Conservation (phyloP, 2,888 invertebrate species). For the Sceliomorpha sp. region DNA sequence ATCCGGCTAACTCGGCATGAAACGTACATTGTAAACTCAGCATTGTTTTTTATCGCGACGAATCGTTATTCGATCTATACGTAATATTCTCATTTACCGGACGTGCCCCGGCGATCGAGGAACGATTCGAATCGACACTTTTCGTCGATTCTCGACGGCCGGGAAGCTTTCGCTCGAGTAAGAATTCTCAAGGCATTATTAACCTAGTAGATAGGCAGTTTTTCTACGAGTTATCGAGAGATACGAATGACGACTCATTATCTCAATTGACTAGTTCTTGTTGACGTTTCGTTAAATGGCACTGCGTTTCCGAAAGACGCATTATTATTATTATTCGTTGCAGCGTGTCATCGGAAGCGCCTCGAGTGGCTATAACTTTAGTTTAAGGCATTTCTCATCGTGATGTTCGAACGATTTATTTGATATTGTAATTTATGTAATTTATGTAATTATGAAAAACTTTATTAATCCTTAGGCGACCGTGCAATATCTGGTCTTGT, state of each 20-base stretch:
- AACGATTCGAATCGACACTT: too few species aligned
- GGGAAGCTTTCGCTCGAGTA: too few species aligned
- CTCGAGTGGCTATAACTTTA: slow-evolving; percentile 20
- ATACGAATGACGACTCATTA: slow-evolving; percentile 25
- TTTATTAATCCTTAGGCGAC: slow-evolving; percentile 39
- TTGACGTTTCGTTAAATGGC: slow-evolving; percentile 45
- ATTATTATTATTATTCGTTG: slow-evolving; percentile 42
- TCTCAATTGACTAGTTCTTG: slow-evolving; percentile 40
- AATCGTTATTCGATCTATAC: too few species aligned
- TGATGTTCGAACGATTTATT: slow-evolving; percentile 26
- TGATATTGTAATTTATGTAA: slow-evolving; percentile 50
- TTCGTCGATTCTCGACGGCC: too few species aligned
- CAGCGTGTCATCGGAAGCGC: slow-evolving; percentile 41
- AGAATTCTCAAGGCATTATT: neutral
- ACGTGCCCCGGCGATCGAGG: too few species aligned
- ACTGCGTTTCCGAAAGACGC: slow-evolving; percentile 26
- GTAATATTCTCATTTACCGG: too few species aligned
- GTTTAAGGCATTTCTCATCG: slow-evolving; percentile 12
- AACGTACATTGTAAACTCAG: too few species aligned
- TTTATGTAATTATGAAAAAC: slow-evolving; percentile 40
- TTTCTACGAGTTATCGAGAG: slow-evolving; percentile 15
- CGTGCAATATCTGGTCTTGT: slow-evolving; percentile 44
- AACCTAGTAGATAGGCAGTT: slow-evolving; percentile 3
- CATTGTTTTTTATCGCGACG: too few species aligned
- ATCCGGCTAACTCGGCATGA: too few species aligned